Evolutionary conservation across 30 jellyfish, hydroid and myxozoan species (phyloP).

Genomic region (Aurelia sp.): DNA sequence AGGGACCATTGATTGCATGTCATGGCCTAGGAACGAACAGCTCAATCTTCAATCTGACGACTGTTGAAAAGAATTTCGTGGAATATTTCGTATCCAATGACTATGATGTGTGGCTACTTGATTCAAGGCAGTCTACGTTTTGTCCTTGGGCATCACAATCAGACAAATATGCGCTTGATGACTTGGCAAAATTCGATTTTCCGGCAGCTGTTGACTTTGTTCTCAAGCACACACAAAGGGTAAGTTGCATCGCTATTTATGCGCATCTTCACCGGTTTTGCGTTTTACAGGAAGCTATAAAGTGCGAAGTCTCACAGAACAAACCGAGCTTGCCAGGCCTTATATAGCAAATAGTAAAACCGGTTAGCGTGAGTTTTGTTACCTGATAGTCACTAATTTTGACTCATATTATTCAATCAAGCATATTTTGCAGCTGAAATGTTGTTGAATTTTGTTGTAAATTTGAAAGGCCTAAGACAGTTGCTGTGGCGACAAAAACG

Average conservation of each 20-base stretch:
- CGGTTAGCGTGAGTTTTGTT: too few species aligned
- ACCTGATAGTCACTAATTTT: too few species aligned
- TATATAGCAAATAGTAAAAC: too few species aligned
- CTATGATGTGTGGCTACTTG: constrained; percentile 64
- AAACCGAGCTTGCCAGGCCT: too few species aligned
- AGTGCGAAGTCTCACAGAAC: too few species aligned
- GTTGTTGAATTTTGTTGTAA: too few species aligned
- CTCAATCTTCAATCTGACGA: constrained; percentile 11
- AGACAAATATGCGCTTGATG: constrained; percentile 21
- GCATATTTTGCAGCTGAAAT: too few species aligned
- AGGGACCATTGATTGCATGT: constrained; percentile 52
- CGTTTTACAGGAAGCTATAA: too few species aligned
- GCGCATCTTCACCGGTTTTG: too few species aligned
- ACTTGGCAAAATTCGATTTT: constrained; percentile 25
- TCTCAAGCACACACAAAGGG: constrained; percentile 39
- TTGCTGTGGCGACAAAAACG: too few species aligned
- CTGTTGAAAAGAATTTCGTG: constrained; percentile 43
- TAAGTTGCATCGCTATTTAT: background rate
- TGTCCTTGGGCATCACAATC: constrained; percentile 51
- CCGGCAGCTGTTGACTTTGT: constrained; percentile 51
- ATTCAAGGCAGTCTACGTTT: constrained; percentile 45
- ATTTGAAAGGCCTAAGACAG: too few species aligned
- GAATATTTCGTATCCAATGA: constrained; percentile 47
- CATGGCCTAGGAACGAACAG: constrained; percentile 58
- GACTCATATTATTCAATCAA: too few species aligned